Conservation (phyloP, 2,113 vertebrate genomes). For the Otis tarda region DNA sequence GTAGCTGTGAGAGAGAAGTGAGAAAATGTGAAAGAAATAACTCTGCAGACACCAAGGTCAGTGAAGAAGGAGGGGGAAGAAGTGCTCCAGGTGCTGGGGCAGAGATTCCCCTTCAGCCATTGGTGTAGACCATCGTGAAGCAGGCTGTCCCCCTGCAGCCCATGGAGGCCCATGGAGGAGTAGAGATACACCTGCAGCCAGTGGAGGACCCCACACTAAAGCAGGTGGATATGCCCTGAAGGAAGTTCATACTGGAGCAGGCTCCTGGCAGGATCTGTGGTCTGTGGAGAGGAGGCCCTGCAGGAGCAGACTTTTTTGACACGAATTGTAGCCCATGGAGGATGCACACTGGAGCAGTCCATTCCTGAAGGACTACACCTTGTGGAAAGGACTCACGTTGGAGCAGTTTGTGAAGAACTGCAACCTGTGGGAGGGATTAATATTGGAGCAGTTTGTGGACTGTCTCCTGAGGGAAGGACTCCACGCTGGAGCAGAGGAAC, state of each 20-base stretch:
- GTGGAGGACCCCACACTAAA: not conserved
- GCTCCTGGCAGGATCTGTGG: not conserved
- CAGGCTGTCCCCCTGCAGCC: not conserved
- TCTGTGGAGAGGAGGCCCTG: rapidly evolving
- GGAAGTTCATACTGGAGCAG: not conserved
- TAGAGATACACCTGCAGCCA: not conserved
- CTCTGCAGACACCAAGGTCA: not conserved
- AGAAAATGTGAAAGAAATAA: not conserved
- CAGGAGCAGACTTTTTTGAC: not conserved
- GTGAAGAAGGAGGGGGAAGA: not conserved
- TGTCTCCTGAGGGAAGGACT: rapidly evolving
- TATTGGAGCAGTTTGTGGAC: not conserved
- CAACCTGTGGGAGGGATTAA: rapidly evolving
- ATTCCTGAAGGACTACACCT: not conserved
- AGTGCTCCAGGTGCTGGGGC: not conserved
- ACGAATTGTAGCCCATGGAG: rapidly evolving
- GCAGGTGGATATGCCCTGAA: not conserved
- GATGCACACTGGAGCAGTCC: rapidly evolving
- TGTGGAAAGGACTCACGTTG: not conserved
- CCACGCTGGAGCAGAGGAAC: rapidly evolving
- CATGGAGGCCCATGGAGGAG: not conserved
- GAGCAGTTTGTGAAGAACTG: not conserved
- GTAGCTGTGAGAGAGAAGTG: not conserved
- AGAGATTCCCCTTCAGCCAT: not conserved
- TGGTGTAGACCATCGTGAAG: not conserved